Percentiles rank a stretch among this genome's conserved stretches.
phyloP scores from a whole-genome alignment of 2,888 invertebrate genomes.

The Holacanthella duospinosa region DNA sequence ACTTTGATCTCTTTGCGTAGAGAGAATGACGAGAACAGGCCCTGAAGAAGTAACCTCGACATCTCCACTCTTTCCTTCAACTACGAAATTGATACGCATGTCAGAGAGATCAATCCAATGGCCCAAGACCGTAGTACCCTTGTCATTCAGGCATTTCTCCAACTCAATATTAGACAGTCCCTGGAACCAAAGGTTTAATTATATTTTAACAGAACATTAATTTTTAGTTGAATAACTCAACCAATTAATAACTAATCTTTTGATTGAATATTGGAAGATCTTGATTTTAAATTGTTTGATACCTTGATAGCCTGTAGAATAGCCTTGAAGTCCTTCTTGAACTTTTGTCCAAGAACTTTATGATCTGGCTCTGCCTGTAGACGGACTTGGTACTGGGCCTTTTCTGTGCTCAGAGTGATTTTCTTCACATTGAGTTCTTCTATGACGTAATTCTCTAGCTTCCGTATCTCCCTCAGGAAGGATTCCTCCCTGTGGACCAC shows the following conservation, averaged over 20 bases:
- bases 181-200: constrained; percentile 30
- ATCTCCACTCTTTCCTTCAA: constrained; percentile 22
- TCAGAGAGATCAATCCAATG: constrained; percentile 49
- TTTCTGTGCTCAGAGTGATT: constrained; percentile 75
- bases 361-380: constrained; percentile 91
- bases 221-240: background rate
- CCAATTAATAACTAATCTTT: background rate
- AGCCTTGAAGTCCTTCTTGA: constrained; percentile 81
- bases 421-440: constrained; percentile 86
- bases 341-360: constrained; percentile 72
- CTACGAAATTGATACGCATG: constrained; percentile 44
- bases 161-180: constrained; percentile 65
- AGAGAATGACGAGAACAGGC: constrained; percentile 50
- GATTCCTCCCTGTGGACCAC: constrained; percentile 75
- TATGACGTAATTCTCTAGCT: constrained; percentile 71
- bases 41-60: constrained; percentile 31
- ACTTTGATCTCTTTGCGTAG: constrained; percentile 78
- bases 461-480: constrained; percentile 65
- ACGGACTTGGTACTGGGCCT: constrained; percentile 80
- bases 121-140: constrained; percentile 61
- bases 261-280: background rate
- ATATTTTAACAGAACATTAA: background rate
- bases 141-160: constrained; percentile 58
- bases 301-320: constrained; percentile 69
- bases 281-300: background rate